A percentile compares a stretch with the other conserved stretches of the same genome.
These are phyloP conservation scores for Lutraria lutraria DNA, from an alignment of 2,888 invertebrate species.

Conservation along the genomic window DNA sequence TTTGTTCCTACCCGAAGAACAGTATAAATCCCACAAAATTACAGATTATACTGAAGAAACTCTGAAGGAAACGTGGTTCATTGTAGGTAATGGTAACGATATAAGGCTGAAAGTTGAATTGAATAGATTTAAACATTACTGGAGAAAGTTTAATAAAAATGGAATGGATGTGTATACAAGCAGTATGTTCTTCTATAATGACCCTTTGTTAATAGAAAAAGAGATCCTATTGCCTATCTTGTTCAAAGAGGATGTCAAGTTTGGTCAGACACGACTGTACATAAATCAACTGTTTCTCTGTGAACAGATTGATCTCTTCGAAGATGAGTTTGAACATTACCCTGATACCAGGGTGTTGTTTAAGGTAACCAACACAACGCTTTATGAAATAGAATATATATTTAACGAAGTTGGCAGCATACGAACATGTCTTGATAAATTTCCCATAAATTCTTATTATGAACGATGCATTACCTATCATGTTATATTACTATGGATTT, in stretches of 20 bases:
- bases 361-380: neutral
- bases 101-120: neutral
- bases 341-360: neutral
- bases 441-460: neutral
- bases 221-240: too few relatives aligned
- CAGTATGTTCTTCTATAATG: too few relatives aligned
- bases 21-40: neutral
- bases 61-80: neutral
- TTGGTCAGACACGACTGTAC: too few relatives aligned
- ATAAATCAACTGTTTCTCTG: neutral
- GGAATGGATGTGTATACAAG: neutral
- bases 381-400: neutral
- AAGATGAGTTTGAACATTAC: neutral
- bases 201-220: too few relatives aligned
- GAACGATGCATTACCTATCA: neutral
- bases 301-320: neutral
- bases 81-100: neutral
- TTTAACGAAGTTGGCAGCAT: neutral
- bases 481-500: neutral
- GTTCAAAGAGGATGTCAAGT: too few relatives aligned
- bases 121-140: neutral
- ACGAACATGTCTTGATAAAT: neutral
- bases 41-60: neutral
- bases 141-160: neutral
- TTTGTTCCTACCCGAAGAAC: neutral